Evolutionary conservation across 2,797 vertebrate species (phyloP).

Genomic region (Sebastes iracundus): DNA sequence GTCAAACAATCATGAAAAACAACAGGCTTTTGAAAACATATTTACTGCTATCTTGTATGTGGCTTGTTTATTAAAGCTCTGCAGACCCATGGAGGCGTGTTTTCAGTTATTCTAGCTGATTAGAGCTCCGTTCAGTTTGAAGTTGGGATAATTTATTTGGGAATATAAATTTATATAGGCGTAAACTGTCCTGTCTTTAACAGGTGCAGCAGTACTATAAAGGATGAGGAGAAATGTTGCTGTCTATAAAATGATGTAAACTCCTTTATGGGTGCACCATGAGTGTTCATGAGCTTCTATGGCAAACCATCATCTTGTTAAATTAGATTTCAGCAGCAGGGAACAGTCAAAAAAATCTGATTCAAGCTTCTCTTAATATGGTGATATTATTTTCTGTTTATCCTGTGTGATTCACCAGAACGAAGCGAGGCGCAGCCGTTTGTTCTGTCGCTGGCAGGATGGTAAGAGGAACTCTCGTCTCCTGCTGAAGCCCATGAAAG

Average conservation of each 20-base stretch:
- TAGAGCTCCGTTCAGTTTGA: not conserved
- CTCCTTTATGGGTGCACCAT: too few species aligned
- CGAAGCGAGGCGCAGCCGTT: slow-evolving; percentile 85
- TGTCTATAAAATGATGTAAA: not conserved
- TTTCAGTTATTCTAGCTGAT: too few species aligned
- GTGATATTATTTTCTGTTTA: not conserved
- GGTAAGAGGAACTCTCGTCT: slow-evolving; percentile 88
- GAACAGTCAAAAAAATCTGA: not conserved
- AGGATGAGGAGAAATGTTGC: not conserved
- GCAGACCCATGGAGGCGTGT: not conserved
- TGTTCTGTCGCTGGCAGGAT: slow-evolving; percentile 93
- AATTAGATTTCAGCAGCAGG: not conserved
- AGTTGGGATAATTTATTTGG: too few species aligned
- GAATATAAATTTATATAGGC: too few species aligned
- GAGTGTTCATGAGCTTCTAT: too few species aligned
- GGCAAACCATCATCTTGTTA: not conserved
- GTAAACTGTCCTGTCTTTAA: not conserved
- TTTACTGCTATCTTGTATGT: not conserved
- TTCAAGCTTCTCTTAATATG: not conserved
- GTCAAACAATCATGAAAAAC: not conserved
- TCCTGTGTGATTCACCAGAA: slow-evolving; percentile 76
- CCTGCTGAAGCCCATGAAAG: slow-evolving; percentile 90
- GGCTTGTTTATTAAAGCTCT: not conserved
- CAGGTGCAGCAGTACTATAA: not conserved
- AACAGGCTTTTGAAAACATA: not conserved